Base-by-base conservation (phyloP, 1,140 invertebrate genomes). In the Belonocnema kinseyi region DNA sequence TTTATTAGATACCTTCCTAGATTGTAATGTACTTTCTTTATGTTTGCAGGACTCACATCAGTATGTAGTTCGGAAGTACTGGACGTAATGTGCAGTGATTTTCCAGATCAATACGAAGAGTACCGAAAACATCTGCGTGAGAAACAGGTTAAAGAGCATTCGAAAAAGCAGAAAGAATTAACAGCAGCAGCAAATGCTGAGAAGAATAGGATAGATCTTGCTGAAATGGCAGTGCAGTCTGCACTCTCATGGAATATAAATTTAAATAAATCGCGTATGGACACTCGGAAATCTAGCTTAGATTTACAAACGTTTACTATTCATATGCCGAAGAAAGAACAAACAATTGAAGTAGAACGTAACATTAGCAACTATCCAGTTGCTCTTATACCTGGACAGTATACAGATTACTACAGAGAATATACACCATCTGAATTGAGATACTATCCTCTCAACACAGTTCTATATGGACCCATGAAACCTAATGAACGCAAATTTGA, bases 61-160 rank as follows among this genome's bases (percentile, higher is more conserved):
- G 93, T 99, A 7, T 95, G 95, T 81, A 97, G 96, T 83, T 95
- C 96, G 46, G 98, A 99, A 90, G 97, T 99, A 26, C 91, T 98
- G 80, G 98, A 99, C 86, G 95, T 99, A 50, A 98, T 99, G 97
- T 96, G 95, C 80, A 95, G 95, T 72, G 98, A 99, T 90, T 99
- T 98, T 91, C 97, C 97, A 26, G 96, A 96, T 70, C 98, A 99
- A 88, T 99, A 98, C 88, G 96, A 98, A 92, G 97, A 98, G 85
- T 98, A 97, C 90, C 94, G 96, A 50, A 94, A 95, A 83, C 94
- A 97, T 84, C 94, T 98, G 86, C 92, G 97, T 12, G 95, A 97
- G 82, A 95, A 94, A 85, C 96, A 96, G 83, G 94, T 94, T 17
- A 93, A 94, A 83, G 95, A 94, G 87, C 93, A 95, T 79, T 93